Evolutionary conservation across 2,113 vertebrate species (phyloP).

Genomic region (Prionailurus viverrinus): DNA sequence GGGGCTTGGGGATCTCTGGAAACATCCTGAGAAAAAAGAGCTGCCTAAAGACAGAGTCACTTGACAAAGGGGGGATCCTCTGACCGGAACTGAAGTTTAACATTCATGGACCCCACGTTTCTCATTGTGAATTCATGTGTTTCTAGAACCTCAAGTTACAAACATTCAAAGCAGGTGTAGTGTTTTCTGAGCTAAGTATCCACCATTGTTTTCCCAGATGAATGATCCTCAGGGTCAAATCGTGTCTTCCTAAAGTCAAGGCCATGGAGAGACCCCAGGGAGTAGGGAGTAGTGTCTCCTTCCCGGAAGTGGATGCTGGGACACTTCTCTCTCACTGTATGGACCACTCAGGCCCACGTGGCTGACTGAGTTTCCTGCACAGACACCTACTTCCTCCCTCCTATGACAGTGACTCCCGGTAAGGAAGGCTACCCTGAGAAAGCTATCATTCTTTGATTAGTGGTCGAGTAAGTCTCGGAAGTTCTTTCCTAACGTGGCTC

Average conservation of each 20-base stretch:
- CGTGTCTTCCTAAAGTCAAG: background rate
- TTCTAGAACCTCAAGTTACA: background rate
- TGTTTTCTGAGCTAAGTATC: background rate
- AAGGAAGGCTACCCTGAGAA: background rate
- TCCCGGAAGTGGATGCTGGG: background rate
- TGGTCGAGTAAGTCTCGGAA: background rate
- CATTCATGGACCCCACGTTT: background rate
- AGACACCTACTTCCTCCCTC: background rate
- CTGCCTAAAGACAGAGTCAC: background rate
- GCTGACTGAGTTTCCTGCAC: accelerated
- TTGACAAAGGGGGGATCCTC: background rate
- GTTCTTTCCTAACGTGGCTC: background rate
- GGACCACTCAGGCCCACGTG: accelerated
- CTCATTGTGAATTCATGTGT: background rate
- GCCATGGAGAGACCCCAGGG: background rate
- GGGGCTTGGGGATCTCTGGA: no score
- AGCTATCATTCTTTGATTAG: background rate
- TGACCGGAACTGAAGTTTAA: background rate
- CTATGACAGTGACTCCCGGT: no score
- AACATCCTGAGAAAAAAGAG: background rate
- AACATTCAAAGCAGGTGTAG: background rate
- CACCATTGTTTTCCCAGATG: background rate
- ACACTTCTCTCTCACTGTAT: accelerated
- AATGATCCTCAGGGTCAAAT: background rate
- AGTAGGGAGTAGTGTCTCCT: background rate